Evolutionary conservation across 2,888 invertebrate species (phyloP).

Genomic region (Acanthococcus lagerstroemiae): DNA sequence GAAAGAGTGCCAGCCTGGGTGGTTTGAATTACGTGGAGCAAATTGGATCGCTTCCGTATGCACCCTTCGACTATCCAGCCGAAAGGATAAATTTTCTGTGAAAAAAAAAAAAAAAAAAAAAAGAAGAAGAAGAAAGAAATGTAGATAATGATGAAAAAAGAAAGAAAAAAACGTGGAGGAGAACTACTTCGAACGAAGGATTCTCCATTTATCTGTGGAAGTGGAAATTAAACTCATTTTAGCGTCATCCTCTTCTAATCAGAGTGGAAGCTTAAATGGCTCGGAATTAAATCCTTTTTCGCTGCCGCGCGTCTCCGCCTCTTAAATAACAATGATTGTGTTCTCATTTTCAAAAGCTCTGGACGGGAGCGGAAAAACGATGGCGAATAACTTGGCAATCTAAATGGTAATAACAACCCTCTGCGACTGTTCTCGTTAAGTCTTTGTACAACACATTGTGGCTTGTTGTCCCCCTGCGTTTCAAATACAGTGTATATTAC

Average conservation of each 20-base stretch:
- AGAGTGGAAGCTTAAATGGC: constrained; percentile 24
- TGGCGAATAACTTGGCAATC: constrained; percentile 16
- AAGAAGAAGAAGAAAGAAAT: too few relatives aligned
- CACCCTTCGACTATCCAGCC: too few relatives aligned
- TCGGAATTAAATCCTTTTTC: constrained; percentile 21
- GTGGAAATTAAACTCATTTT: constrained; percentile 21
- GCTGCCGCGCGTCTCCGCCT: neutral
- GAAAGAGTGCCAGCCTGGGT: too few relatives aligned
- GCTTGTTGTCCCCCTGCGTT: neutral
- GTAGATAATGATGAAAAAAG: too few relatives aligned
- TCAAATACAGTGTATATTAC: too few relatives aligned
- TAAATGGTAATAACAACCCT: constrained; percentile 13
- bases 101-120: neutral
- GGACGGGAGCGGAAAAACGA: neutral
- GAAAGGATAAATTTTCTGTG: neutral
- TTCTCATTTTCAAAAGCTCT: constrained; percentile 3
- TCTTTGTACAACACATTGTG: neutral
- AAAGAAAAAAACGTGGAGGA: too few relatives aligned
- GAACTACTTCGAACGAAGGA: too few relatives aligned
- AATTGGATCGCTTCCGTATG: too few relatives aligned
- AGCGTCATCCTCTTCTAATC: constrained; percentile 22
- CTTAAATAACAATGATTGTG: neutral
- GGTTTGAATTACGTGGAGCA: too few relatives aligned
- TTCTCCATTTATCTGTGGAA: constrained; percentile 4
- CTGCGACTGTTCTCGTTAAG: neutral